Conservation (phyloP, 2,888 invertebrate species). For the Phortica okadai region DNA sequence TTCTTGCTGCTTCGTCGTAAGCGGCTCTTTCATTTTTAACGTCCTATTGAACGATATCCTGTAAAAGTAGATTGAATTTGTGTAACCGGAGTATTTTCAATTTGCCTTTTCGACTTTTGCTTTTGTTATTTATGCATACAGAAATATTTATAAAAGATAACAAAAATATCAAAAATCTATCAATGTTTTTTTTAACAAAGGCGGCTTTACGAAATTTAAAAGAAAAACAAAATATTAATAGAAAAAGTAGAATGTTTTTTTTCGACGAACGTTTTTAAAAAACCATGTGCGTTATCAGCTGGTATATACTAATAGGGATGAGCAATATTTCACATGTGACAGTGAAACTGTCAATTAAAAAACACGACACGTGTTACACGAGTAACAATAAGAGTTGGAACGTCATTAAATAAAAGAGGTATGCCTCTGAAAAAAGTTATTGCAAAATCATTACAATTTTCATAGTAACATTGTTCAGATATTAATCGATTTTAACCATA, state of each 20-base stretch:
- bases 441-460: too few relatives aligned
- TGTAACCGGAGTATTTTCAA: background rate
- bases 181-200: conserved; percentile 2
- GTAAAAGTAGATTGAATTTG: background rate
- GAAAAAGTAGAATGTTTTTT: background rate
- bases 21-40: conserved; percentile 59
- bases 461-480: too few relatives aligned
- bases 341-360: too few relatives aligned
- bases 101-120: conserved; percentile 10
- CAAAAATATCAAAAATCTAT: background rate
- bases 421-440: too few relatives aligned
- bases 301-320: background rate
- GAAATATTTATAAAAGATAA: background rate
- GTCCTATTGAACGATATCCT: conserved; percentile 56
- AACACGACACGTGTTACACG: too few relatives aligned
- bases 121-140: conserved; percentile 11
- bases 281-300: conserved; percentile 1
- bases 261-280: background rate
- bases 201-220: background rate
- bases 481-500: too few relatives aligned
- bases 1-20: conserved; percentile 78
- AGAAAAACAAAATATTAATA: background rate
- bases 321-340: too few relatives aligned
- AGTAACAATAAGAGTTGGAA: too few relatives aligned
- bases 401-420: too few relatives aligned